Evolutionary conservation across 2,888 invertebrate genomes (phyloP).

Genomic region (Cremastinae sp.): DNA sequence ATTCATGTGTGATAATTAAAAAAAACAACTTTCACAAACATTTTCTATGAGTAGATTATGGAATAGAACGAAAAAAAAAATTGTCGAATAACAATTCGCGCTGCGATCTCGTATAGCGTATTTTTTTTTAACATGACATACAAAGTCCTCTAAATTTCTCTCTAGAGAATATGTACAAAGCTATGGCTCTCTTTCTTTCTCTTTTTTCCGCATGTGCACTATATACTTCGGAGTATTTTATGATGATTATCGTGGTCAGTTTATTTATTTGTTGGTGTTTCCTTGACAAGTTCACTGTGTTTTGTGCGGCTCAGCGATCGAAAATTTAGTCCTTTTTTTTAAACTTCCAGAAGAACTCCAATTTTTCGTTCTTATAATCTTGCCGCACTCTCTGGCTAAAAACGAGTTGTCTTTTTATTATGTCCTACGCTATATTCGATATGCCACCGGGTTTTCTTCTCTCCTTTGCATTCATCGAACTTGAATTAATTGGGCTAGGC

Average conservation of each 20-base stretch:
- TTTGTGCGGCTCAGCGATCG: constrained; percentile 43
- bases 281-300: constrained; percentile 9
- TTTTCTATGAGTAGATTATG: constrained; percentile 21
- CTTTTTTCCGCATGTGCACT: constrained; percentile 34
- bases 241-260: constrained; percentile 44
- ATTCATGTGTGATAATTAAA: constrained; percentile 32
- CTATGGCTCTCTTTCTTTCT: constrained; percentile 22
- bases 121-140: constrained; percentile 40
- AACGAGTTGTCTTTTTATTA: constrained; percentile 30
- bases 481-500: constrained; percentile 60
- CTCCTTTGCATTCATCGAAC: constrained; percentile 53
- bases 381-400: constrained; percentile 15
- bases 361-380: neutral
- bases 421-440: constrained; percentile 18
- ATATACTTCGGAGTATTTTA: constrained; percentile 23
- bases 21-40: constrained; percentile 37
- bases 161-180: constrained; percentile 39
- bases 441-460: constrained; percentile 20
- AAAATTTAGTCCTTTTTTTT: constrained; percentile 10
- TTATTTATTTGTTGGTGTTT: constrained; percentile 30
- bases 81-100: constrained; percentile 11
- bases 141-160: constrained; percentile 28
- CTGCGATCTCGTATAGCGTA: constrained; percentile 32
- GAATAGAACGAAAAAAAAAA: constrained; percentile 29
- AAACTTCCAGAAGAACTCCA: neutral